Evolutionary conservation across 1,140 invertebrate species (phyloP).

Genomic region (Chironomus tepperi): DNA sequence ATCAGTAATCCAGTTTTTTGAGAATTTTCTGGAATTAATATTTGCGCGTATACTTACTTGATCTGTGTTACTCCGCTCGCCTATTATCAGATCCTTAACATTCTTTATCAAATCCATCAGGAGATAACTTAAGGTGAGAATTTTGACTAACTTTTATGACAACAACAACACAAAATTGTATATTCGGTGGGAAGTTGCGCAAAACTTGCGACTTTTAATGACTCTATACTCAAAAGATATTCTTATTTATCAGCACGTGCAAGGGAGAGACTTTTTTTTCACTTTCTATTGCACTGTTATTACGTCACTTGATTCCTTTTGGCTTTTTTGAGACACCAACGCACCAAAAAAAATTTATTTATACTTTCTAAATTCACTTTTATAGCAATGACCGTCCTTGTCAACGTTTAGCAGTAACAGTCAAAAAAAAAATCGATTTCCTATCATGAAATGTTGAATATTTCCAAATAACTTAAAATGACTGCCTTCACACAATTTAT

Average conservation of each 20-base stretch:
- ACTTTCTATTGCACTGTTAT: not conserved
- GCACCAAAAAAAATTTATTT: too few species aligned
- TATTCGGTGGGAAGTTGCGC: not conserved
- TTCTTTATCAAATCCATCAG: slow-evolving; percentile 6
- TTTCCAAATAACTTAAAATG: too few species aligned
- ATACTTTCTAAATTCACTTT: too few species aligned
- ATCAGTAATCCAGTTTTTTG: not conserved
- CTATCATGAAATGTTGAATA: too few species aligned
- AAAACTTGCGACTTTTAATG: not conserved
- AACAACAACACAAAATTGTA: not conserved
- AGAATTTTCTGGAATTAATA: not conserved
- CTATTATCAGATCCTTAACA: slow-evolving; percentile 5
- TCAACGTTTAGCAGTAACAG: too few species aligned
- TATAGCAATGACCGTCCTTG: too few species aligned
- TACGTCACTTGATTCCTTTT: not conserved
- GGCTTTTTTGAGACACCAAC: too few species aligned
- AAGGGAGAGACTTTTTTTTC: not conserved
- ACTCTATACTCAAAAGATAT: not conserved
- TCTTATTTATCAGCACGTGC: not conserved
- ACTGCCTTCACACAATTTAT: not conserved
- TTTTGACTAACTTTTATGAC: not conserved
- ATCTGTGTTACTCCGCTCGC: not conserved
- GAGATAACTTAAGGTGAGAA: slow-evolving; percentile 10
- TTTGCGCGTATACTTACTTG: not conserved
- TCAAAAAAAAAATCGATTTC: too few species aligned